A percentile compares a stretch with the other conserved stretches of the same genome.
Conservation (phyloP, 2,797 vertebrate species). For the Gorsachius magnificus region DNA sequence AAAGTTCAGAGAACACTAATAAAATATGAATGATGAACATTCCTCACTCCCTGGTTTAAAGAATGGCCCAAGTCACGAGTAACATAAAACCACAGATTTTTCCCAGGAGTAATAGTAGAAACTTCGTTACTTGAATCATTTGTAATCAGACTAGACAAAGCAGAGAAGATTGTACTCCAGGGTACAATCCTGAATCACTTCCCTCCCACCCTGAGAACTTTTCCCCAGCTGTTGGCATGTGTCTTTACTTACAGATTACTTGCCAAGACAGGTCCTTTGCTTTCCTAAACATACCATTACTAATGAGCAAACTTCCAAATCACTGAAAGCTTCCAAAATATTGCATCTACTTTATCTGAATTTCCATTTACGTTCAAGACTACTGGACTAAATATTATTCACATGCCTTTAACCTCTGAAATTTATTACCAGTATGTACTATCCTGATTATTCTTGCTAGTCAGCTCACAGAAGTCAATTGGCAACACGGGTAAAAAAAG, state of each 20-base stretch:
- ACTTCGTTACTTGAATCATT: constrained; percentile 9
- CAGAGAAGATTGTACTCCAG: not conserved
- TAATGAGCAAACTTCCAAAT: not conserved
- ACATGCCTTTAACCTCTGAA: not conserved
- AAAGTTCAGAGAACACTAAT: constrained; percentile 11
- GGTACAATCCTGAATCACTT: not conserved
- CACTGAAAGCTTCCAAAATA: not conserved
- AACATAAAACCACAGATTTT: constrained; percentile 33
- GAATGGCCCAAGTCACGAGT: not conserved
- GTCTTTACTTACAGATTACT: not conserved
- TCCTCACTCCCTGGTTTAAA: not conserved
- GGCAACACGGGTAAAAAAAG: not conserved
- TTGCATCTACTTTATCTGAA: not conserved
- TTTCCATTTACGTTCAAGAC: not conserved
- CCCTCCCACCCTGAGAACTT: not conserved
- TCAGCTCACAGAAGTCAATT: not conserved
- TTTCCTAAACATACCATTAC: not conserved
- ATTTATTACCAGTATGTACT: not conserved
- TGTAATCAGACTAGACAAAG: constrained; percentile 39
- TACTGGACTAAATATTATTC: not conserved
- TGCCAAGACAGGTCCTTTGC: constrained; percentile 1
- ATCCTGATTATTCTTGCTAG: not conserved
- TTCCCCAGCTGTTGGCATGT: not conserved
- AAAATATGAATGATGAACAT: constrained; percentile 34
- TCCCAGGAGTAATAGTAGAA: constrained; percentile 28